Percentiles rank a stretch among this genome's conserved stretches.
Evolutionary conservation across 2,888 invertebrate species (phyloP).

Genomic region (Stenoptilia bipunctidactyla): DNA sequence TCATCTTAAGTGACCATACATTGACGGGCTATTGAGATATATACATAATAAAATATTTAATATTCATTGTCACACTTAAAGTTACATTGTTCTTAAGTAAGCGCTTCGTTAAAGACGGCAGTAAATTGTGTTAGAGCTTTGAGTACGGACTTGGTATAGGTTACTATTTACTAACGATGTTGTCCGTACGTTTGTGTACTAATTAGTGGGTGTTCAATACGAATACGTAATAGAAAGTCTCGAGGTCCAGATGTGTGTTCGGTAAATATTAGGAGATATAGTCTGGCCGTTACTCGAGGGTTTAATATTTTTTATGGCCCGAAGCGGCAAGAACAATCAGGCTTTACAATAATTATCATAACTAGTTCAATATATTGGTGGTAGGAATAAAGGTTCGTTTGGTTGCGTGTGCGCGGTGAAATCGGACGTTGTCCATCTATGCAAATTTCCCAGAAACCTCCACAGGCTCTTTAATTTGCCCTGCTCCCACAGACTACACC

Average conservation of each 20-base stretch:
- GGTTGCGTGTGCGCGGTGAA: constrained; percentile 28
- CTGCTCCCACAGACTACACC: constrained; percentile 38
- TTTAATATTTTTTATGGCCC: constrained; percentile 48
- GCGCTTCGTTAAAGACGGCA: too few relatives aligned
- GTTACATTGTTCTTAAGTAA: not conserved
- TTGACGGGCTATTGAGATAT: constrained; percentile 58
- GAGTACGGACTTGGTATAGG: not conserved
- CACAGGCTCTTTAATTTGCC: constrained; percentile 48
- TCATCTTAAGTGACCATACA: constrained; percentile 67
- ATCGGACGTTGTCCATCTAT: constrained; percentile 63
- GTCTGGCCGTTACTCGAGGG: constrained; percentile 40
- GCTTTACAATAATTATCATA: constrained; percentile 37
- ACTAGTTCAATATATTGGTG: constrained; percentile 20
- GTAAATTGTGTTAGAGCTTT: not conserved
- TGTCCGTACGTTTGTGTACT: constrained; percentile 49
- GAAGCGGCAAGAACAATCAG: constrained; percentile 40
- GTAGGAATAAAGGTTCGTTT: constrained; percentile 14
- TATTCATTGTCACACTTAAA: constrained; percentile 43
- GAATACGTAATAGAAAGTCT: constrained; percentile 66
- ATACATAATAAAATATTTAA: constrained; percentile 52
- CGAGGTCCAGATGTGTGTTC: constrained; percentile 60
- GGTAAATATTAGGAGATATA: constrained; percentile 43
- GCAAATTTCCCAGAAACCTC: constrained; percentile 65
- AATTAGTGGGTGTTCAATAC: constrained; percentile 67
- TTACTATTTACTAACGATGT: not conserved